phyloP scores from a whole-genome alignment of 1,140 invertebrate genomes.

The Drosophila bocki region DNA sequence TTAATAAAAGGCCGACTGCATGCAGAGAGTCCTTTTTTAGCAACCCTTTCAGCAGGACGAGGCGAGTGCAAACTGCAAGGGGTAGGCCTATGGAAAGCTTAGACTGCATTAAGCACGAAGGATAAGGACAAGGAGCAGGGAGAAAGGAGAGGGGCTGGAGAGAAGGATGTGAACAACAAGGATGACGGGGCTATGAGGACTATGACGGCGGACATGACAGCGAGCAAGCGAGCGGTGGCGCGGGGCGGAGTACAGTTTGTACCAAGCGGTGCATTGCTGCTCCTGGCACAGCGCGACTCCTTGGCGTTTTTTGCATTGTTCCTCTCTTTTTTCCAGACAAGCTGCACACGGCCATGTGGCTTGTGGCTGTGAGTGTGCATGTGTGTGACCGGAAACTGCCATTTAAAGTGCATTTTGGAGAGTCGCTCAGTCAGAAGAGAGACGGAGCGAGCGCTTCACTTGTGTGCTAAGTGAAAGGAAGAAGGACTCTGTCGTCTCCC shows the following conservation, averaged over 20 bases:
- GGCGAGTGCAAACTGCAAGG: slow-evolving; percentile 51
- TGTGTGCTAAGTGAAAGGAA: slow-evolving; percentile 70
- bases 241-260: slow-evolving; percentile 76
- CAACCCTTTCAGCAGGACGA: slow-evolving; percentile 26
- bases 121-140: slow-evolving; percentile 35
- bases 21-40: slow-evolving; percentile 37
- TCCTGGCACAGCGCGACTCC: slow-evolving; percentile 81
- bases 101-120: slow-evolving; percentile 64
- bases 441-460: slow-evolving; percentile 56
- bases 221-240: slow-evolving; percentile 16
- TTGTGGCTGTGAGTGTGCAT: slow-evolving; percentile 38
- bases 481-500: slow-evolving; percentile 45
- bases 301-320: slow-evolving; percentile 76
- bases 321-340: slow-evolving; percentile 52
- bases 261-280: slow-evolving; percentile 79
- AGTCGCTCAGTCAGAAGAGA: slow-evolving; percentile 58
- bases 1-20: slow-evolving; percentile 55
- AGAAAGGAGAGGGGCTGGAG: slow-evolving; percentile 5
- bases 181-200: slow-evolving; percentile 44
- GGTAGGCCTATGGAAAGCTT: slow-evolving; percentile 77
- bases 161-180: slow-evolving; percentile 45
- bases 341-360: slow-evolving; percentile 38
- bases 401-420: slow-evolving; percentile 84
- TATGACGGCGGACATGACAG: slow-evolving; percentile 71
- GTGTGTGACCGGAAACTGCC: slow-evolving; percentile 84